Percentiles rank a stretch among this genome's conserved stretches.
Conservation (phyloP, 2,113 vertebrate species). For the Anguilla rostrata region DNA sequence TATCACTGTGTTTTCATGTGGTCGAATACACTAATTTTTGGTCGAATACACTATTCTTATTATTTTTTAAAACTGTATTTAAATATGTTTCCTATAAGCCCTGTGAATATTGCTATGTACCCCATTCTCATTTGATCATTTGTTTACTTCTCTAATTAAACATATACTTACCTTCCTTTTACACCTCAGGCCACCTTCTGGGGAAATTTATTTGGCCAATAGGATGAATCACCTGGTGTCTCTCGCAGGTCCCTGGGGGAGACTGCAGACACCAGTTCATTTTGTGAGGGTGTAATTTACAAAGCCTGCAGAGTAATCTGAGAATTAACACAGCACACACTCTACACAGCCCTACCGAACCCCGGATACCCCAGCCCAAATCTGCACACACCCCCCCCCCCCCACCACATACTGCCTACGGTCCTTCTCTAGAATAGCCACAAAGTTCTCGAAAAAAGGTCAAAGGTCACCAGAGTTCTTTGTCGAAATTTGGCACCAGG, state of each 20-base stretch:
- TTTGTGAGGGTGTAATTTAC: constrained; percentile 1
- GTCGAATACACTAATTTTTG: too few species aligned
- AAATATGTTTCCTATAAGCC: background rate
- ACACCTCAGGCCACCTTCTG: background rate
- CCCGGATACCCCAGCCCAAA: background rate
- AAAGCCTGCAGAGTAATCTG: background rate
- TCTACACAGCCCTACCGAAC: too few species aligned
- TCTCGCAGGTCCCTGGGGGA: background rate
- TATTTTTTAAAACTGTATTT: background rate
- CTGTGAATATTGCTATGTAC: background rate
- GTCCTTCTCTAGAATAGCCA: background rate
- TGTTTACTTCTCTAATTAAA: background rate
- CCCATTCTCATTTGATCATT: background rate
- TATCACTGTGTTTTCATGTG: too few species aligned
- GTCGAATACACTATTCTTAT: background rate
- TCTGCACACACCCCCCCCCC: background rate
- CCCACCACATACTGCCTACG: background rate
- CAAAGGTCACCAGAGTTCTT: background rate
- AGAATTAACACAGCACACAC: background rate
- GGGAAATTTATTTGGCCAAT: background rate
- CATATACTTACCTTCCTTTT: background rate
- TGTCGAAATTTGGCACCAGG: background rate
- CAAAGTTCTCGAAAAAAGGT: background rate
- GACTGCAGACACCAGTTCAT: background rate
- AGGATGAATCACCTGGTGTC: background rate